phyloP scores from a whole-genome alignment of 2,888 invertebrate genomes.

The Imbricaverruca yamaguchii region DNA sequence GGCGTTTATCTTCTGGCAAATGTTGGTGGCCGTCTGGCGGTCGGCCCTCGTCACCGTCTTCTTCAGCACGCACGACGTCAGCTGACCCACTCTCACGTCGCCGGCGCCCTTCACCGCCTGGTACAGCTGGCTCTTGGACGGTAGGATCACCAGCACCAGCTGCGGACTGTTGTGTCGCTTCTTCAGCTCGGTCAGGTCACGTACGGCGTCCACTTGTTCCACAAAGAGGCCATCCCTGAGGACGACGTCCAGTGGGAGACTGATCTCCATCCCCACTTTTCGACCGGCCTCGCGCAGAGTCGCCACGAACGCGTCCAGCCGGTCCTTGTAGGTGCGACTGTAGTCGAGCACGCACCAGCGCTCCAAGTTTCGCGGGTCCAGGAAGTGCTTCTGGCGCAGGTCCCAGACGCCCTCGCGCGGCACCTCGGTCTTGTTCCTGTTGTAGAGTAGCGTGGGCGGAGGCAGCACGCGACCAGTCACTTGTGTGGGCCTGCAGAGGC shows the following conservation, averaged over 20 bases:
- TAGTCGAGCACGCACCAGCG: conserved; percentile 48
- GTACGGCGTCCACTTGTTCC: conserved; percentile 66
- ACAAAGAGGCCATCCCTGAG: conserved; percentile 39
- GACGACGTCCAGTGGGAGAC: conserved; percentile 33
- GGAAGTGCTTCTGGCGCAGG: conserved; percentile 36
- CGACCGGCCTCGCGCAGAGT: conserved; percentile 26
- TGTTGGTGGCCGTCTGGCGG: conserved; percentile 57
- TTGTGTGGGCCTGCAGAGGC: conserved; percentile 22
- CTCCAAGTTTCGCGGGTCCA: conserved; percentile 34
- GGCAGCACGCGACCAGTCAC: conserved; percentile 62
- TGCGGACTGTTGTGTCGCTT: conserved; percentile 42
- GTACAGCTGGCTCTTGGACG: conserved; percentile 31
- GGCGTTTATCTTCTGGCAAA: conserved; percentile 59
- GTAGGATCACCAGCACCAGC: conserved; percentile 44
- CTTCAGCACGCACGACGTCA: conserved; percentile 42
- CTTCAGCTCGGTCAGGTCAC: conserved; percentile 51
- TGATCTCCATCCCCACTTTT: conserved; percentile 32
- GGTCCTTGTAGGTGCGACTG: not conserved
- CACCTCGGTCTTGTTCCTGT: conserved; percentile 33
- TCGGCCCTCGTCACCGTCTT: conserved; percentile 39
- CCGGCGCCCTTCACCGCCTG: conserved; percentile 47
- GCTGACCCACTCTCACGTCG: conserved; percentile 37
- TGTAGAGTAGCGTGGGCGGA: conserved; percentile 62
- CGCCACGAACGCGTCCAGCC: conserved; percentile 27
- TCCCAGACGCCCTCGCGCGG: conserved; percentile 35